Evolutionary conservation across 2,797 vertebrate species (phyloP).

Genomic region (Halcyon leucocephala): DNA sequence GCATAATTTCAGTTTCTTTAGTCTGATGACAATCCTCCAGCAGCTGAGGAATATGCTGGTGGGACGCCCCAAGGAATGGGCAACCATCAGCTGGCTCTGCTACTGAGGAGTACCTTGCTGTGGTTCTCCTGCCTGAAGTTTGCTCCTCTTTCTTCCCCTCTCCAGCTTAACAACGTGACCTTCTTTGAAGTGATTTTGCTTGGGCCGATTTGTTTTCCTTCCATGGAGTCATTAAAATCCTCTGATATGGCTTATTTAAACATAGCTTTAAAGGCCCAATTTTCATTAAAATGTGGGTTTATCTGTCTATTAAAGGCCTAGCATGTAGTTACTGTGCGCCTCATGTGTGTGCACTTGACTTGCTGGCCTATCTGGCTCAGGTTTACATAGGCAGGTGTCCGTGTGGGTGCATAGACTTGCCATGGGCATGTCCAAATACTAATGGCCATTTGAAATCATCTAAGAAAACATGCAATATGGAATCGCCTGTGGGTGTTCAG

Average conservation of each 20-base stretch:
- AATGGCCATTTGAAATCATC: fast-evolving
- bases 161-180: neutral
- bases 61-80: too few species aligned
- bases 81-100: fast-evolving
- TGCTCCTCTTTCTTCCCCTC: neutral
- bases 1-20: neutral
- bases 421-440: neutral
- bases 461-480: neutral
- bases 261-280: neutral
- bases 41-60: neutral
- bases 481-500: neutral
- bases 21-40: neutral
- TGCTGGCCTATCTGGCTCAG: neutral
- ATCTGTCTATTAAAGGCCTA: neutral
- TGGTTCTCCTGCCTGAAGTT: neutral
- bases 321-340: fast-evolving
- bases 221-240: neutral
- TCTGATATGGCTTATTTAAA: neutral
- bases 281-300: neutral
- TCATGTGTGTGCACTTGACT: fast-evolving
- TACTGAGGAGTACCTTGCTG: neutral
- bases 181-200: neutral
- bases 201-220: neutral
- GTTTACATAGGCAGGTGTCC: fast-evolving
- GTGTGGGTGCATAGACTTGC: neutral